These are phyloP conservation scores for Conchocele bisecta DNA, from an alignment of 2,888 invertebrate genomes.

Conservation along the genomic window DNA sequence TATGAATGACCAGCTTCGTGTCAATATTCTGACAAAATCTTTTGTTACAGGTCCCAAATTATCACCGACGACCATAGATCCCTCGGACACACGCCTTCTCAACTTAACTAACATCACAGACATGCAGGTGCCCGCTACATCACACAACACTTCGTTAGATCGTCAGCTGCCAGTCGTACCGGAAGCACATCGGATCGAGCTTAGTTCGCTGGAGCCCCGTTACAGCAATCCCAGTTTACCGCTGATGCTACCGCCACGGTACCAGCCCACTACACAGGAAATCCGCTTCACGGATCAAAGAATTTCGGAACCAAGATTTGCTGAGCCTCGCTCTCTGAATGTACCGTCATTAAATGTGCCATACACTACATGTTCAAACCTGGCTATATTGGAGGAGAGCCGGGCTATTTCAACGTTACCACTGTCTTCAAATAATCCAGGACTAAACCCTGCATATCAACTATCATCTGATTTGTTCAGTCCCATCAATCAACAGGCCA, in stretches of 20 bases:
- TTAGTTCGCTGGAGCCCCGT: slow-evolving; percentile 62
- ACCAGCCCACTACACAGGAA: slow-evolving; percentile 53
- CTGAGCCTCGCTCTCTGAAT: slow-evolving; percentile 56
- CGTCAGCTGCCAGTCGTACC: slow-evolving; percentile 64
- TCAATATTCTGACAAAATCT: too few relatives aligned
- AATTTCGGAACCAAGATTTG: slow-evolving; percentile 61
- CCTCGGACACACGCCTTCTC: slow-evolving; percentile 43
- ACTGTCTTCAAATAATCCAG: slow-evolving; percentile 45
- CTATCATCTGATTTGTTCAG: slow-evolving; percentile 69
- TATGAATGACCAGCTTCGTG: too few relatives aligned
- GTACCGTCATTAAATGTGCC: slow-evolving; percentile 59
- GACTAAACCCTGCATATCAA: slow-evolving; percentile 59
- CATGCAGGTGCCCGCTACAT: slow-evolving; percentile 50
- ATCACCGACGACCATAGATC: slow-evolving; percentile 58
- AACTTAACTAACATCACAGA: slow-evolving; percentile 44
- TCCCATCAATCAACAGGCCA: slow-evolving; percentile 61
- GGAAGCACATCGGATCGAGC: slow-evolving; percentile 65
- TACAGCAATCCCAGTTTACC: slow-evolving; percentile 59
- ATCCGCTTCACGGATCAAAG: slow-evolving; percentile 56
- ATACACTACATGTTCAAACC: slow-evolving; percentile 70
- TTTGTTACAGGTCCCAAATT: slow-evolving; percentile 59
- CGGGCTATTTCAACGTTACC: slow-evolving; percentile 69
- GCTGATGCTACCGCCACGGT: slow-evolving; percentile 66
- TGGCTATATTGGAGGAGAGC: slow-evolving; percentile 73
- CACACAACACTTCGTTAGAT: slow-evolving; percentile 52